These are phyloP conservation scores for Trichomalopsis sarcophagae DNA, from an alignment of 1,140 invertebrate species.

Conservation along the genomic window DNA sequence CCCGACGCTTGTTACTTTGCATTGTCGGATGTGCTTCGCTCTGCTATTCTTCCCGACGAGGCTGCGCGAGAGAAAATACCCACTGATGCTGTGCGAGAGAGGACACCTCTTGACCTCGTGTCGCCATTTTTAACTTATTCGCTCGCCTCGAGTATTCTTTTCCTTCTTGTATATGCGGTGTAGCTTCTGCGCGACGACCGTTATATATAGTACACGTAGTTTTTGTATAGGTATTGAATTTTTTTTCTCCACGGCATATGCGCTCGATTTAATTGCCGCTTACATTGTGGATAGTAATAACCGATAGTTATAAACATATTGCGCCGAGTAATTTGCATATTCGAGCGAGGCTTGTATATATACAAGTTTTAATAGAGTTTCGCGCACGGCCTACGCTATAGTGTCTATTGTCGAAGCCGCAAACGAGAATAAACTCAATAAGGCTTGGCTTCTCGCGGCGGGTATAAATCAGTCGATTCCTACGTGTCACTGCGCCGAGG, in stretches of 20 bases:
- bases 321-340: too few relatives aligned
- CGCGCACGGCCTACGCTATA: background rate
- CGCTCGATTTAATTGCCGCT: slow-evolving; percentile 1
- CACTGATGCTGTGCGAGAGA: too few relatives aligned
- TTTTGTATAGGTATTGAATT: too few relatives aligned
- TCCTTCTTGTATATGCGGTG: background rate
- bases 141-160: background rate
- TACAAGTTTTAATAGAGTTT: too few relatives aligned
- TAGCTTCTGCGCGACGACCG: background rate
- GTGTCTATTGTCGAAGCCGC: background rate
- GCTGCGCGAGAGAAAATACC: background rate
- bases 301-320: too few relatives aligned
- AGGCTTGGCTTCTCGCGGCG: too few relatives aligned
- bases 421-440: background rate
- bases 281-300: background rate
- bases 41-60: background rate
- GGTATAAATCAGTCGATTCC: background rate
- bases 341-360: too few relatives aligned
- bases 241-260: too few relatives aligned
- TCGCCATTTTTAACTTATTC: slow-evolving; percentile 12
- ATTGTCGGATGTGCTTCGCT: slow-evolving; percentile 52
- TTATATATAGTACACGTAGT: too few relatives aligned
- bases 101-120: slow-evolving; percentile 20
- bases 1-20: slow-evolving; percentile 41
- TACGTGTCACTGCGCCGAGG: background rate